phyloP scores from a whole-genome alignment of 2,888 invertebrate genomes.

The Calameuta idolon region DNA sequence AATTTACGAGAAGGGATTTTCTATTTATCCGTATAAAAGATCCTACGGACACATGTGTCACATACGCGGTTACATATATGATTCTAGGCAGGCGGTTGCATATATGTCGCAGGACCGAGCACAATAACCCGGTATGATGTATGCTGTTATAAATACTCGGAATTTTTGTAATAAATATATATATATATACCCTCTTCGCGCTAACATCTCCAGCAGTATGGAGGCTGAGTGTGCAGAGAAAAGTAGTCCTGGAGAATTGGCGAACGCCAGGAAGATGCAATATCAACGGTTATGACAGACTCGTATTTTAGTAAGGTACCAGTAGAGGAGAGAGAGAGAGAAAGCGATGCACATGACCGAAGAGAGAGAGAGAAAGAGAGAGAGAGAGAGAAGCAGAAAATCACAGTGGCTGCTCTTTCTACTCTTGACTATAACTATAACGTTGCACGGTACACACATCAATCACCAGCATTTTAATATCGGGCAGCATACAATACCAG shows the following conservation, averaged over 20 bases:
- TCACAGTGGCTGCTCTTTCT: constrained; percentile 33
- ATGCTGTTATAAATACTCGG: not conserved
- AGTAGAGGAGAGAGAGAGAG: constrained; percentile 23
- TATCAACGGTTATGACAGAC: constrained; percentile 59
- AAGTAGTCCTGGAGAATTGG: not conserved
- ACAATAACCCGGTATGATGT: not conserved
- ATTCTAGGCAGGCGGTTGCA: not conserved
- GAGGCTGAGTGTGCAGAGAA: constrained; percentile 47
- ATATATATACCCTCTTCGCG: not conserved
- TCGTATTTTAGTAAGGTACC: constrained; percentile 56
- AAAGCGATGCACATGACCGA: not conserved
- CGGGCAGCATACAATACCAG: constrained; percentile 63
- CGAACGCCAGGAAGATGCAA: constrained; percentile 48
- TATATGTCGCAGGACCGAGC: not conserved
- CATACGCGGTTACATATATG: not conserved
- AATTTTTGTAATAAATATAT: not conserved
- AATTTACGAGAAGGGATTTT: not conserved
- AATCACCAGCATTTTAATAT: constrained; percentile 68
- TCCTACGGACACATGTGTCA: not conserved
- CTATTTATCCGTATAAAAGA: not conserved
- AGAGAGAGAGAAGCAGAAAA: constrained; percentile 10
- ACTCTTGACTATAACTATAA: constrained; percentile 34
- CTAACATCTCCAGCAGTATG: constrained; percentile 23
- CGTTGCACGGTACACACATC: constrained; percentile 65
- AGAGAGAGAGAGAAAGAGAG: constrained; percentile 14